Base-by-base conservation (phyloP, 2,888 invertebrate species). In the Myopa testacea region DNA sequence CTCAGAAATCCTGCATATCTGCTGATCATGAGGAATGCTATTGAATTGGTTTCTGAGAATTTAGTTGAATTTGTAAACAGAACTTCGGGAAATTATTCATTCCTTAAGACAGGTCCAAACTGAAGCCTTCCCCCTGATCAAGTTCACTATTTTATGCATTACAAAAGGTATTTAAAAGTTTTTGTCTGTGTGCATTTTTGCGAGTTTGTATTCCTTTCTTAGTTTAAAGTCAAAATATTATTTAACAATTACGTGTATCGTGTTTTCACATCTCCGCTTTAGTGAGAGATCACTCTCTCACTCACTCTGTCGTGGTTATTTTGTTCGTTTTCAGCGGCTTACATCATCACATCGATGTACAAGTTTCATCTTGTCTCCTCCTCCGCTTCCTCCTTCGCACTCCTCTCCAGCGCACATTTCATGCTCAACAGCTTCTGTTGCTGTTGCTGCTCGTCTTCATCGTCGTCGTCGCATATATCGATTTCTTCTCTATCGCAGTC, bases 311-410 rank as follows among this genome's bases (percentile, higher is more conserved):
- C n/a, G 26, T 26, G 26, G 26, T 45, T 2, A 2, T 26, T 8
- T 37, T 68, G 16, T 19, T 19, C 16, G 4, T 45, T 60, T 71
- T 16, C 8, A 3, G 3, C 19, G 3, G 37, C 65, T 84, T 87
- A 87, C 82, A 87, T 84, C 82, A 87, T 82, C 79, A 87, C 87
- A 80, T 87, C 87, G 80, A 87, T 86, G 82, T 84, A 86, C 83
- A 87, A 85, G 84, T 87, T 87, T 87, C 87, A 87, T 87, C 87
- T 87, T 81, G 83, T 80, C 81, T 81, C 82, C 75, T 81, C 82
- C 60, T 7, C 78, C 74, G 3, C 78, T 77, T 73, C 71, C 45
- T 71, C 67, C 77, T 81, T 80, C 71, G 76, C 75, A 55, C 60
- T 84, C 65, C 65, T 26, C 84, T 84, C 84, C 26, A 71, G 62